Percentiles rank a stretch among this genome's conserved stretches.
Conservation (phyloP, 2,797 vertebrate genomes). For the Labeo calbasu region DNA sequence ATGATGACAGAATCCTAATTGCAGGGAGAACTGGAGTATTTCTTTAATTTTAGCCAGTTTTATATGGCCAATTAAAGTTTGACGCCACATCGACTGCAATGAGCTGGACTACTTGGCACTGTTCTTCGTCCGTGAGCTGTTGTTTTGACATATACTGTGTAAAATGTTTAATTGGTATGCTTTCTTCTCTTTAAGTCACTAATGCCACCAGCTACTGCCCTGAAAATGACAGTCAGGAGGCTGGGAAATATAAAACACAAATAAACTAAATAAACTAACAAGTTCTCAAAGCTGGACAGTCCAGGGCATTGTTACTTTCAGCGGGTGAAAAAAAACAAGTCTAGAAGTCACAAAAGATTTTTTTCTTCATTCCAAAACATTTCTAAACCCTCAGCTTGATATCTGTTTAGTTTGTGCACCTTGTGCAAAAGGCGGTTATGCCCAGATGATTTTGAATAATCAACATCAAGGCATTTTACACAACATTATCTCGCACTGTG, state of each 20-base stretch:
- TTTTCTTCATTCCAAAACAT: conserved; percentile 25
- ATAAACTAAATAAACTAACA: not conserved
- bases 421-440: conserved; percentile 31
- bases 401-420: conserved; percentile 30
- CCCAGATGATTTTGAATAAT: conserved; percentile 38
- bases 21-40: not conserved
- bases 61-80: not conserved
- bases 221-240: not conserved
- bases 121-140: not conserved
- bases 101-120: not conserved
- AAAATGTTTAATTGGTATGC: not conserved
- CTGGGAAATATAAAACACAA: not conserved
- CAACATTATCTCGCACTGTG: conserved; percentile 27
- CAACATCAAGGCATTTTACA: conserved; percentile 45
- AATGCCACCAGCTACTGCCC: not conserved
- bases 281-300: not conserved
- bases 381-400: conserved; percentile 42
- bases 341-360: conserved; percentile 6
- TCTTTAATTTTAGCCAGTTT: not conserved
- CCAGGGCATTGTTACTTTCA: not conserved
- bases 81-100: not conserved
- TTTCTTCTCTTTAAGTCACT: not conserved
- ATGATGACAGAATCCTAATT: not conserved
- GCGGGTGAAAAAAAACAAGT: too few relatives aligned
- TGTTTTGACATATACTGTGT: not conserved